Evolutionary conservation across 2,888 invertebrate genomes (phyloP).

Genomic region (Deladenus siricidicola): DNA sequence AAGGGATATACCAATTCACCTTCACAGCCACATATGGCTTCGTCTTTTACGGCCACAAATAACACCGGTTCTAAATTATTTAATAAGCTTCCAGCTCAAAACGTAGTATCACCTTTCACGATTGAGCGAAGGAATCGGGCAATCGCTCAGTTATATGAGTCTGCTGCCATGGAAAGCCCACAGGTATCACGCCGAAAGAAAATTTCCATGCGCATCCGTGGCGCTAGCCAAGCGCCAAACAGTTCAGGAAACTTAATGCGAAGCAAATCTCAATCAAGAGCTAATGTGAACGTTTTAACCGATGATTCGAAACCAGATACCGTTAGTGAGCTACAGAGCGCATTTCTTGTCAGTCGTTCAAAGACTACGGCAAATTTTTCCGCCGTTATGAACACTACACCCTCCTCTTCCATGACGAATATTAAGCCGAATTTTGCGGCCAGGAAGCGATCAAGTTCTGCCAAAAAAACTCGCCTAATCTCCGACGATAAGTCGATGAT

Average conservation of each 20-base stretch:
- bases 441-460: not conserved
- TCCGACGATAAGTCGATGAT: constrained; percentile 8
- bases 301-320: constrained; percentile 1
- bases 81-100: not conserved
- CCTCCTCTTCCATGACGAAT: not conserved
- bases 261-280: constrained; percentile 14
- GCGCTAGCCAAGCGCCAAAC: not conserved
- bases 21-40: too few relatives aligned
- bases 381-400: not conserved
- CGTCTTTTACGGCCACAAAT: too few relatives aligned
- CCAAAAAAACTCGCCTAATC: not conserved
- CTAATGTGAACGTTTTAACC: not conserved
- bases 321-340: not conserved
- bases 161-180: not conserved
- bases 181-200: constrained; percentile 2
- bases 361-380: constrained; percentile 3
- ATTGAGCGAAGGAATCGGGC: not conserved
- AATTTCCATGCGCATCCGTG: not conserved
- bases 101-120: not conserved
- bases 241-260: constrained; percentile 2
- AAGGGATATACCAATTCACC: too few relatives aligned
- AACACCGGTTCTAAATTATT: too few relatives aligned
- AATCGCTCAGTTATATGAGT: constrained; percentile 2
- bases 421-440: not conserved
- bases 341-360: constrained; percentile 4